Base-by-base conservation (phyloP, 2,888 invertebrate species). In the Cataglyphis albicans region DNA sequence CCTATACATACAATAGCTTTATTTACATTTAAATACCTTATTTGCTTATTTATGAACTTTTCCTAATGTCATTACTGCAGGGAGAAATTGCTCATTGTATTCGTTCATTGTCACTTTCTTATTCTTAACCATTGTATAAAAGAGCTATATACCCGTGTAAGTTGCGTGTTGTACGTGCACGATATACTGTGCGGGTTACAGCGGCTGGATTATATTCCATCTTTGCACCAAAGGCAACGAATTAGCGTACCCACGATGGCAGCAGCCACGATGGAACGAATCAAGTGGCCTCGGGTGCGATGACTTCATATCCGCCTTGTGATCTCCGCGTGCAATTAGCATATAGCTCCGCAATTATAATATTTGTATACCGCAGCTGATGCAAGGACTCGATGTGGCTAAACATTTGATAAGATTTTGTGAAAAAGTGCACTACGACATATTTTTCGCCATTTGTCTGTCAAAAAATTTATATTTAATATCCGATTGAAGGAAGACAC, bases 271-370 rank as follows among this genome's bases (percentile, higher is more conserved):
- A n/a, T 32, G 32, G 67, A 76, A 81, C 72, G 84, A 72, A 84
- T 84, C 86, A 88, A 87, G 88, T 84, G 86, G 84, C 80, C 84
- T 86, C 88, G 88, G 82, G 90, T 90, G 86, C 90, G 91, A 90
- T 92, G 92, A 92, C 91, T 89, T 90, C 91, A 91, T 90, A 90
- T 92, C 92, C 92, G 91, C 82, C 84, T 84, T 82, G 88, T 81
- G 84, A 91, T 88, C 88, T 88, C 83, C 74, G 84, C 86, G 75
- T 55, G 82, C 61, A 67, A 70, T 70, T 48, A 61, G 44, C 44
- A 52, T 32, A 18, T 21, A 59, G 41, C 48, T 86, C n/a, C 12
- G 35, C 44, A 48, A 78, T 78, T 70, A 70, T 70, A 68, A 65
- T 44, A 59, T 80, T 44, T 44, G 57, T 41, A 70, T 41, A 70